A percentile compares a stretch with the other conserved stretches of the same genome.
Conservation (phyloP, 1,140 invertebrate species). For the Colletes gigas region DNA sequence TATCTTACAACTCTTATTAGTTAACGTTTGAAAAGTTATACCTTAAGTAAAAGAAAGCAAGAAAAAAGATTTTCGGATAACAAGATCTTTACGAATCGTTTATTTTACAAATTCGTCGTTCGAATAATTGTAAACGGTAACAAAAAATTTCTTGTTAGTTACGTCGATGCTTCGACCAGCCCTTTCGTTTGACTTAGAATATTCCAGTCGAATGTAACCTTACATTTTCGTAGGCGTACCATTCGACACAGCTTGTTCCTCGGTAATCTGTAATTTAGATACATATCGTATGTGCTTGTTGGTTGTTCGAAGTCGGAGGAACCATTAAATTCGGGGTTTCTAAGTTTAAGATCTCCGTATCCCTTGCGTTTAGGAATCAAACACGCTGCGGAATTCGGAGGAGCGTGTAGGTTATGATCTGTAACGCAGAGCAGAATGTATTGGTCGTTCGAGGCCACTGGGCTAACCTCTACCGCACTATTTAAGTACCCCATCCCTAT, state of each 20-base stretch:
- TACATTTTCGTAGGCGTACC: slow-evolving; percentile 3
- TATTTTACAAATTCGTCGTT: too few species aligned
- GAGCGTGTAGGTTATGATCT: not conserved
- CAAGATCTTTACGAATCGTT: too few species aligned
- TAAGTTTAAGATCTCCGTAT: not conserved
- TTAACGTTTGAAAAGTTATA: too few species aligned
- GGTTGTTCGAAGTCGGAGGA: slow-evolving; percentile 14
- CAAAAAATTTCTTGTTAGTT: not conserved
- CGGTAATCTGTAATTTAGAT: slow-evolving; percentile 22
- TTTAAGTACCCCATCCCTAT: too few species aligned
- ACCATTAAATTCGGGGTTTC: not conserved
- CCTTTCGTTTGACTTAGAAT: not conserved
- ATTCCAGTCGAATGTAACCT: not conserved
- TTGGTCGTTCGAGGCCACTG: not conserved
- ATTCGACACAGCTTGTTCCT: slow-evolving; percentile 10
- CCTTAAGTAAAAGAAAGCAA: too few species aligned
- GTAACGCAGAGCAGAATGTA: not conserved
- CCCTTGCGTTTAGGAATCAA: slow-evolving; percentile 11
- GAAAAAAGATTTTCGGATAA: too few species aligned
- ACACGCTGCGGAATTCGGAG: not conserved
- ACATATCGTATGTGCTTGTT: slow-evolving; percentile 44
- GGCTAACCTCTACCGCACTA: not conserved
- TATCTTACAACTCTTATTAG: too few species aligned
- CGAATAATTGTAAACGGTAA: too few species aligned
- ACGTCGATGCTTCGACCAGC: not conserved